Base-by-base conservation (phyloP, 2,888 invertebrate genomes). In the Crossocerus cetratus region DNA sequence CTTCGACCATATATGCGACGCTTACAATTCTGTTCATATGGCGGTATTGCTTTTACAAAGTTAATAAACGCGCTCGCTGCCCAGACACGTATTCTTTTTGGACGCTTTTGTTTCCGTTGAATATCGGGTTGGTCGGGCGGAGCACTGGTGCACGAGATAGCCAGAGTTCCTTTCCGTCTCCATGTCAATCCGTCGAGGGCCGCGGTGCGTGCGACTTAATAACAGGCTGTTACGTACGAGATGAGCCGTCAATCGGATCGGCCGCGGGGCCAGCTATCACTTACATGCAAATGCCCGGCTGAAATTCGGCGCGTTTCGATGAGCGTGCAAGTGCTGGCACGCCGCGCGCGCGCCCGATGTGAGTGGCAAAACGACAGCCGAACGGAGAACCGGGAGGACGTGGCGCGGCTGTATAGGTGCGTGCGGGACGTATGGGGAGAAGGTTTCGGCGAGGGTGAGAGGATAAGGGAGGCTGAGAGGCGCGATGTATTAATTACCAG, bases 401-500 rank as follows among this genome's bases (percentile, higher is more conserved):
- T 16, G 16, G n/a, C 49, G 2, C 49, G 62, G 75, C 20, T 16
- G 57, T 18, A 8, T 2, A 16, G 16, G 49, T 22, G 58, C 42
- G 53, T n/a, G 58, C 14, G 45, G 60, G 58, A 23, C 32, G 58
- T 45, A 58, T 55, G 66, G 64, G 76, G 53, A 56, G 53, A 53
- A 54, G 56, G 64, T 32, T 32, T 32, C 32, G 58, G 45, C 69
- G 74, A 58, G 70, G 65, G 64, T 54, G 58, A 18, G 76, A 49
- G 64, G 71, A 70, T 49, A 71, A 65, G 60, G 58, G 65, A 69
- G 79, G 72, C 82, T 64, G 83, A 84, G 87, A 90, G 89, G 89
- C 88, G 90, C 90, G 90, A 90, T 90, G 90, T 90, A 90, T 90
- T 90, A 90, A 90, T 90, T 90, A 90, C 89, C 89, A 84, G 89